Evolutionary conservation across 2,797 vertebrate species (phyloP).

Genomic region (Microcaecilia unicolor): DNA sequence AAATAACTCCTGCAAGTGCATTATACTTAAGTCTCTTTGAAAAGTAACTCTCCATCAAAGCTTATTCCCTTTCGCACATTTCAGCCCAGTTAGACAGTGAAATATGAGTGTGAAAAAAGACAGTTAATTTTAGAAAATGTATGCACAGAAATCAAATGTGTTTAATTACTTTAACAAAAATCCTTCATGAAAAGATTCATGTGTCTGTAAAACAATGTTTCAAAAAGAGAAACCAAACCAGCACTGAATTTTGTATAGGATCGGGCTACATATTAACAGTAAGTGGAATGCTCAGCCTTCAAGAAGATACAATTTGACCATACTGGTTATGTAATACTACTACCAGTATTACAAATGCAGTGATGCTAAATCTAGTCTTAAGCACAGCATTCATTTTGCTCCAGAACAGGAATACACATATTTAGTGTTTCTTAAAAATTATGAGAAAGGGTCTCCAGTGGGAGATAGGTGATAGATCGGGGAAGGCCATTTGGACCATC

Average conservation of each 20-base stretch:
- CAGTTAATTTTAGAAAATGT: slow-evolving; percentile 68
- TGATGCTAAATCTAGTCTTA: no score
- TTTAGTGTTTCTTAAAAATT: no score
- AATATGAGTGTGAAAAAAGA: slow-evolving; percentile 63
- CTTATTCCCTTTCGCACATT: slow-evolving; percentile 60
- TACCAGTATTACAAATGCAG: no score
- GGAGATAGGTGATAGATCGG: no score
- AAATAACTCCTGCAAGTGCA: slow-evolving; percentile 15
- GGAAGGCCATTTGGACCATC: no score
- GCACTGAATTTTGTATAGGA: slow-evolving; percentile 9
- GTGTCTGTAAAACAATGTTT: slow-evolving; percentile 43
- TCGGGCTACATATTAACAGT: no score
- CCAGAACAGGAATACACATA: no score
- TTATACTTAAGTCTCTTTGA: slow-evolving; percentile 28
- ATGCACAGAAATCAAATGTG: slow-evolving; percentile 65
- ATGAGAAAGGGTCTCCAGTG: no score
- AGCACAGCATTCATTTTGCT: no score
- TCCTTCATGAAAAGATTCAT: slow-evolving; percentile 52
- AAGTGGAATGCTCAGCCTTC: no score
- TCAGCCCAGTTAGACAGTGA: slow-evolving; percentile 65
- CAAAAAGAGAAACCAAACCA: slow-evolving; percentile 31
- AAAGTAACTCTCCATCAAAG: slow-evolving; percentile 48
- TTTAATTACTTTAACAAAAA: slow-evolving; percentile 67
- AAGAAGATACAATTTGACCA: no score
- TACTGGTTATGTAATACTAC: no score